Conservation (phyloP, 2,797 vertebrate species). For the Mormyrus proboscirostris region DNA sequence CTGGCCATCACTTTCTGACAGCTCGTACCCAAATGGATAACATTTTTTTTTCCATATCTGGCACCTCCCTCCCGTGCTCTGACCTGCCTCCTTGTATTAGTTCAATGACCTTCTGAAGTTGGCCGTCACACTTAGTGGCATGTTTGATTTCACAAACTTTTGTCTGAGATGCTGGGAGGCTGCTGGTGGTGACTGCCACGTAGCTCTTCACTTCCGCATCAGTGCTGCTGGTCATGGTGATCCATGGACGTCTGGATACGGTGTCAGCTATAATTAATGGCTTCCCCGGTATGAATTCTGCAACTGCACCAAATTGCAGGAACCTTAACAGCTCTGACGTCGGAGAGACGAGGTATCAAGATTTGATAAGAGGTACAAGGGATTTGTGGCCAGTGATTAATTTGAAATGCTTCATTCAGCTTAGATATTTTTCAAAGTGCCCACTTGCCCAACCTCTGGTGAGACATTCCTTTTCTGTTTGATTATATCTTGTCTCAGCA, state of each 20-base stretch:
- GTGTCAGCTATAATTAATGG: neutral
- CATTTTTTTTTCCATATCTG: neutral
- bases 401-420: too few relatives aligned
- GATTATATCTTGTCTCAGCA: too few relatives aligned
- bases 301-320: neutral
- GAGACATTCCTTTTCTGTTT: too few relatives aligned
- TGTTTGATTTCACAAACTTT: neutral
- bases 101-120: neutral
- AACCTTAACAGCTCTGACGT: too few relatives aligned
- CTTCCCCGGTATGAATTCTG: neutral
- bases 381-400: too few relatives aligned
- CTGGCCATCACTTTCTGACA: neutral
- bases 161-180: neutral
- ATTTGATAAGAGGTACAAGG: too few relatives aligned
- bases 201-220: neutral
- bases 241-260: neutral
- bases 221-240: neutral
- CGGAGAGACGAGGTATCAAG: too few relatives aligned
- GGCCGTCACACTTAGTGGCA: neutral
- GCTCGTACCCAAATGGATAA: neutral
- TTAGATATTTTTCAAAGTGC: too few relatives aligned
- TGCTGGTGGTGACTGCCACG: neutral
- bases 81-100: neutral
- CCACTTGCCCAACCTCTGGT: too few relatives aligned
- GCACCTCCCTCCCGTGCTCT: neutral